Conservation (phyloP, 2,888 invertebrate species). For the Andrena haemorrhoa region DNA sequence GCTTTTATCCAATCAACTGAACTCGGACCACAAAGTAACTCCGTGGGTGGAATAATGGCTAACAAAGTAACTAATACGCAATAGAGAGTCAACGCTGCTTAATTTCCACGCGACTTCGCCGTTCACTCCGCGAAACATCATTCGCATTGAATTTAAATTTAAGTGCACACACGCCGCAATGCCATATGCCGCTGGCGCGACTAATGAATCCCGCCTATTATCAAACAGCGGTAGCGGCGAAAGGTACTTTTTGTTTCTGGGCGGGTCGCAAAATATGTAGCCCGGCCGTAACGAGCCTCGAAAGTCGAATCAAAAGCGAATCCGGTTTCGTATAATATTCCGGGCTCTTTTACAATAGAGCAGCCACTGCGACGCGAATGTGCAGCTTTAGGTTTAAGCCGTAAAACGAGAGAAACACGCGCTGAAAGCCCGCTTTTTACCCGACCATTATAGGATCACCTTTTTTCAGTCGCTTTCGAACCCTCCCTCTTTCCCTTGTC, state of each 20-base stretch:
- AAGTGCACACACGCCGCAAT: not conserved
- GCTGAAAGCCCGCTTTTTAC: conserved; percentile 1
- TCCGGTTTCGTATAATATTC: not conserved
- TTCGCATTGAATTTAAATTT: conserved; percentile 6
- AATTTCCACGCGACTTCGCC: not conserved
- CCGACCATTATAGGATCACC: conserved; percentile 28
- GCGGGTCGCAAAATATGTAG: not conserved
- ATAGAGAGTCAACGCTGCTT: not conserved
- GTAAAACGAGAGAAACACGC: not conserved
- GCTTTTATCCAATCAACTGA: no score
- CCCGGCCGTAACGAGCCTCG: not conserved
- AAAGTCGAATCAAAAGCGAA: not conserved
- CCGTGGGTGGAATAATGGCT: no score
- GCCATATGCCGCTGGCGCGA: no score
- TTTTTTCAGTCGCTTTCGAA: conserved; percentile 28
- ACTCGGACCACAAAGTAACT: no score
- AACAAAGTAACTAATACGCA: no score
- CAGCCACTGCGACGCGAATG: not conserved
- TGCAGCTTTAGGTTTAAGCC: not conserved
- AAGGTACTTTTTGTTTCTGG: conserved; percentile 28
- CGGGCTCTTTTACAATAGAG: not conserved
- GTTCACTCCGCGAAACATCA: not conserved
- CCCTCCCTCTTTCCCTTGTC: no score
- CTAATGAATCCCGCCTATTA: conserved; percentile 37
- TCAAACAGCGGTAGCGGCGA: not conserved